phyloP scores from a whole-genome alignment of 1,140 invertebrate species.

The Drosophila sucinea region DNA sequence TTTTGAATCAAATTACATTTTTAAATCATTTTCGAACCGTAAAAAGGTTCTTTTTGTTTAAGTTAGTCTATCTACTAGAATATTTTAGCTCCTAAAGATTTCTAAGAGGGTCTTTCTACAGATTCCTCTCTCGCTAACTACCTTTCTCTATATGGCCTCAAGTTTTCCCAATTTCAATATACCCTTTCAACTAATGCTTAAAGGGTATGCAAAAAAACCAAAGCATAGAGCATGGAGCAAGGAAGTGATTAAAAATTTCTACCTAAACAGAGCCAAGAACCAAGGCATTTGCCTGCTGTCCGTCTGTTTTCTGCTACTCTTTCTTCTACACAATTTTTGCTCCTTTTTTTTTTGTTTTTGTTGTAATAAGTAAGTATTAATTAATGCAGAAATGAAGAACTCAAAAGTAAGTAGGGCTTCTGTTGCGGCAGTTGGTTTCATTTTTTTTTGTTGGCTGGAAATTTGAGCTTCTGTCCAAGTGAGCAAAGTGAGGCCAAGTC shows the following conservation, averaged over 20 bases:
- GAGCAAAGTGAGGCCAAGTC: constrained; percentile 70
- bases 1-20: too few species aligned
- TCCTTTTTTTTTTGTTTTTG: constrained; percentile 37
- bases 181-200: not conserved
- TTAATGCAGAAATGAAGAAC: constrained; percentile 77
- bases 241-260: constrained; percentile 76
- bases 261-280: constrained; percentile 48
- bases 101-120: too few species aligned
- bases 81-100: too few species aligned
- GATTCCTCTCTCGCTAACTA: too few species aligned
- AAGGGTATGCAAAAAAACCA: constrained; percentile 33
- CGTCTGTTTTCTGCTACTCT: constrained; percentile 23
- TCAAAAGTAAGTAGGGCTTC: constrained; percentile 72
- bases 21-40: too few species aligned
- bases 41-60: too few species aligned
- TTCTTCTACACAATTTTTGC: constrained; percentile 17
- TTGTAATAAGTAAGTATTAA: constrained; percentile 76
- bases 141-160: too few species aligned
- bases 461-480: constrained; percentile 57
- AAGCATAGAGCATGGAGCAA: constrained; percentile 49
- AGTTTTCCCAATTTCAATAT: not conserved
- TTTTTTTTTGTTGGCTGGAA: constrained; percentile 38
- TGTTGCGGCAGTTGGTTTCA: constrained; percentile 32
- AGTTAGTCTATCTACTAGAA: too few species aligned
- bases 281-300: constrained; percentile 23